Evolutionary conservation across 2,113 vertebrate genomes (phyloP), one percentile per base, ranked within the genome.

Genomic region (Hippocampus barbouri): DNA sequence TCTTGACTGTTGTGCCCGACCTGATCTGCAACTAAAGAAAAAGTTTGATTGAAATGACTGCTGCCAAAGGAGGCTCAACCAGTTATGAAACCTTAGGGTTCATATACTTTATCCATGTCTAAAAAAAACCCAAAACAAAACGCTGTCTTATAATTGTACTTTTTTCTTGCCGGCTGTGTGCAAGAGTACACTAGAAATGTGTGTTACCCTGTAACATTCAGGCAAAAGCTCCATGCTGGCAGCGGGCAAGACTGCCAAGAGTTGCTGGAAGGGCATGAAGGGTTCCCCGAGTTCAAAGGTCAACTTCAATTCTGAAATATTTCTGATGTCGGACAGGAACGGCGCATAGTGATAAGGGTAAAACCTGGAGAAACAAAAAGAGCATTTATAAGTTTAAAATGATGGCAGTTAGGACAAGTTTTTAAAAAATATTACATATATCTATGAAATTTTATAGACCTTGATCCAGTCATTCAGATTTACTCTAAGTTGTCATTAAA

Each of bases 301-400:
- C 82, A 99, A 85, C 79, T 86, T 88, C 66, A 98, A 90, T 41
- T 85, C 83, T 0, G 94, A 71, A 47, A 98, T 90, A 67, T 95
- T 96, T 54, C 78, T 92, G 83, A 99, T 95, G 84, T 99, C 97
- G 12, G 97, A 98, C 20, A 99, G 89, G 81, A 97, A 99, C 41
- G 97, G 97, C 64, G 97, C 97, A 56, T 99, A 98, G 93, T 98
- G 96, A 71, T 94, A 93, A 21, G 97, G 97, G 69, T 98, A 99
- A 88, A 92, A 98, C 97, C 97, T 98, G 73, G 9, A 79, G 72
- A 87, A 78, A 89, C 1, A 51, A 8, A 68, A 4, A 27, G 5
- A 20, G 8, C 6, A 12, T n/a, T 43, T 21, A 25, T 16, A 8
- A 65, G 21, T 2, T 61, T 61, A 61, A 61, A 27, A n/a, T 57